A percentile compares a stretch with the other conserved stretches of the same genome.
Evolutionary conservation across 2,113 vertebrate genomes (phyloP).

Genomic region (Actinemys pallida): DNA sequence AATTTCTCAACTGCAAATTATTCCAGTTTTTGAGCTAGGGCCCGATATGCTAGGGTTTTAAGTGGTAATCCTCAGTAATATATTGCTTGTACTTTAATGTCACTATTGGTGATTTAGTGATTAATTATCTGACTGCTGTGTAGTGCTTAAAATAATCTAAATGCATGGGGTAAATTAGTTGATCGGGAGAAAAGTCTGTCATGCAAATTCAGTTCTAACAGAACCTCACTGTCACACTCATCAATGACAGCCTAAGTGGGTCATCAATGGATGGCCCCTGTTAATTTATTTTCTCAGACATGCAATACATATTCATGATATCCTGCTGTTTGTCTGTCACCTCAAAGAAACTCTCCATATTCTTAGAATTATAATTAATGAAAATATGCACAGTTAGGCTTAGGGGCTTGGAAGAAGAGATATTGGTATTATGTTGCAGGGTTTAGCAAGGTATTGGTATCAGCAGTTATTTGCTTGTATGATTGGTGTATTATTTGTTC

Average conservation of each 20-base stretch:
- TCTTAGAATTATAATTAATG: slow-evolving; percentile 80
- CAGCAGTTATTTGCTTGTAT: slow-evolving; percentile 43
- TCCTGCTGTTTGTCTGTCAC: slow-evolving; percentile 98
- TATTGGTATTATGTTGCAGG: slow-evolving; percentile 51
- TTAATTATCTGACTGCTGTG: slow-evolving; percentile 88
- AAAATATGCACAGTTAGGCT: slow-evolving; percentile 78
- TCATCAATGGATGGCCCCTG: slow-evolving; percentile 92
- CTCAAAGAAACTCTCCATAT: slow-evolving; percentile 80
- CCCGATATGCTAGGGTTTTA: slow-evolving; percentile 45
- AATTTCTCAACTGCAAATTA: slow-evolving; percentile 22
- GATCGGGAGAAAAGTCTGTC: slow-evolving; percentile 79
- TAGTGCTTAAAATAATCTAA: slow-evolving; percentile 86
- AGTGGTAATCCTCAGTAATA: slow-evolving; percentile 80
- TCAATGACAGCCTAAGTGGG: slow-evolving; percentile 96
- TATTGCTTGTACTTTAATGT: slow-evolving; percentile 82
- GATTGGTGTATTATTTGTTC: not conserved
- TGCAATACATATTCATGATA: slow-evolving; percentile 95
- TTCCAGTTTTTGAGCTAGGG: slow-evolving; percentile 51
- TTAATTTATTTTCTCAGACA: slow-evolving; percentile 97
- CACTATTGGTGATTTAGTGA: slow-evolving; percentile 86
- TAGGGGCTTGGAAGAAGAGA: slow-evolving; percentile 51
- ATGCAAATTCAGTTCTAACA: slow-evolving; percentile 85
- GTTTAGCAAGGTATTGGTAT: slow-evolving; percentile 35
- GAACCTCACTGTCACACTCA: slow-evolving; percentile 89
- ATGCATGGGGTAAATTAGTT: slow-evolving; percentile 84